Evolutionary conservation across 30 jellyfish, hydroid and myxozoan genomes (phyloP).

Genomic region (Pseudorhiza aurosa): DNA sequence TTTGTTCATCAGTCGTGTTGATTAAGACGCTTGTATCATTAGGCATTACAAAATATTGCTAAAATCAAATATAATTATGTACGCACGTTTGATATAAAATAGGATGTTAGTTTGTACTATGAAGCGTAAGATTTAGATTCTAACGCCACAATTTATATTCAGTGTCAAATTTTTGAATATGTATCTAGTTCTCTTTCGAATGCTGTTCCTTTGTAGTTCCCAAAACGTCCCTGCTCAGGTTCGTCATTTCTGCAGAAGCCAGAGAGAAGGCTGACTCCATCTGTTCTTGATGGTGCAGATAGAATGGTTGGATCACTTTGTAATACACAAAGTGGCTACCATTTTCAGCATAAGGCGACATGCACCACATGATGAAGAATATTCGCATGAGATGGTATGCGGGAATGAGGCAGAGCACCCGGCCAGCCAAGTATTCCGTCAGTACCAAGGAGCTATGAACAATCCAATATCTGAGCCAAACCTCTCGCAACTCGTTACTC

Average conservation of each 20-base stretch:
- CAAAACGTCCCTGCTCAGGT: constrained; percentile 11
- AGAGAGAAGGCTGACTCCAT: constrained; percentile 30
- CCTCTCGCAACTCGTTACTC: constrained; percentile 3
- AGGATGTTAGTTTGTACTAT: no score
- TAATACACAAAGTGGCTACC: constrained; percentile 49
- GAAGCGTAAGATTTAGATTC: no score
- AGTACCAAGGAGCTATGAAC: constrained; percentile 48
- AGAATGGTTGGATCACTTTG: constrained; percentile 38
- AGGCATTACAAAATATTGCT: no score
- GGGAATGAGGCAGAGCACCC: constrained; percentile 29
- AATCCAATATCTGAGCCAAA: constrained; percentile 51
- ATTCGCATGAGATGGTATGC: constrained; percentile 42
- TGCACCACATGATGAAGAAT: constrained; percentile 50
- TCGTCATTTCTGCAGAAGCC: constrained; percentile 48
- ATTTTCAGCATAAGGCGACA: constrained; percentile 34
- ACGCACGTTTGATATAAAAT: no score
- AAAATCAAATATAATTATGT: no score
- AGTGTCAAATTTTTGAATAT: no score
- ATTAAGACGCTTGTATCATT: no score
- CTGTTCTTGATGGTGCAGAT: constrained; percentile 32
- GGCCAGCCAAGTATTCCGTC: constrained; percentile 30
- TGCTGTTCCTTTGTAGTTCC: not conserved
- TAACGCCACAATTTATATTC: no score
- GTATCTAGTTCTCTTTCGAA: not conserved
- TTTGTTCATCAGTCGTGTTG: no score